These are phyloP conservation scores for Lepetodrilus schrolli DNA, from an alignment of 2,888 invertebrate genomes.

Conservation along the genomic window DNA sequence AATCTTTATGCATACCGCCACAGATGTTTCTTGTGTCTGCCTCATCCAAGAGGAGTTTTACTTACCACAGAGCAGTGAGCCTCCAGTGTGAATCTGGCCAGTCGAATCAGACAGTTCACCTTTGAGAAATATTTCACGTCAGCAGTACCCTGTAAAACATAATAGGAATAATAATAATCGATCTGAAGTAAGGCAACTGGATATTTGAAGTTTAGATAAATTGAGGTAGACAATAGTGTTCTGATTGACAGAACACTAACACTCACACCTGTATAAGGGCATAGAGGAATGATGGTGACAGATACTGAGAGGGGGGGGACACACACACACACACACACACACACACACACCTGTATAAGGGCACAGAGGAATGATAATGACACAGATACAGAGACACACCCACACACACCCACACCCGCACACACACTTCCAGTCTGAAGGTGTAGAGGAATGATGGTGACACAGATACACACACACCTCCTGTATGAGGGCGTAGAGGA, in stretches of 20 bases:
- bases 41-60: no score
- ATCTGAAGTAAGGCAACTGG: no score
- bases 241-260: no score
- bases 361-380: neutral
- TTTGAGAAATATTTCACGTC: constrained; percentile 77
- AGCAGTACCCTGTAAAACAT: constrained; percentile 72
- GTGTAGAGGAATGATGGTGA: constrained; percentile 92
- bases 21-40: no score
- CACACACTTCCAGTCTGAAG: constrained; percentile 85
- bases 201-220: no score
- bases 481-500: constrained; percentile 88
- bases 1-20: no score
- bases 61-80: constrained; percentile 83
- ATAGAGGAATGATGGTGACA: constrained; percentile 85
- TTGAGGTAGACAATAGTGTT: no score
- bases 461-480: constrained; percentile 79
- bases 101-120: constrained; percentile 81
- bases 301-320: neutral
- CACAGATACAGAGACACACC: neutral
- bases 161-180: no score
- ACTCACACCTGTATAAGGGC: constrained; percentile 88
- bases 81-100: constrained; percentile 84
- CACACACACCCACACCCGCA: neutral
- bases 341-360: neutral
- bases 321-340: neutral